Evolutionary conservation across 2,113 vertebrate species (phyloP).

Genomic region (Oophaga pumilio): DNA sequence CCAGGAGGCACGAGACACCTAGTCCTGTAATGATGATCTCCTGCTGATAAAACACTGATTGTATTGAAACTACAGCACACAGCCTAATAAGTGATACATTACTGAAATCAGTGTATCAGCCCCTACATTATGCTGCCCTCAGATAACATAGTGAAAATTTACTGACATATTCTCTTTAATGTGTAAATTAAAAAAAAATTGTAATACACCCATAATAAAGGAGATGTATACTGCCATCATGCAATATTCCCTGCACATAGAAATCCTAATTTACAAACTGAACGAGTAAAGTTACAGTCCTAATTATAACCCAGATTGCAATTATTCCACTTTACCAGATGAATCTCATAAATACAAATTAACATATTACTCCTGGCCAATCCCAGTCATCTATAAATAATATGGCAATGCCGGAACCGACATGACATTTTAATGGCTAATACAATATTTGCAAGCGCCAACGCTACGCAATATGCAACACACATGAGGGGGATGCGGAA

Average conservation of each 20-base stretch:
- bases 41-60: no score
- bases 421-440: background rate
- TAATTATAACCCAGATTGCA: background rate
- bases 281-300: background rate
- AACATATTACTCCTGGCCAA: conserved; percentile 13
- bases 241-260: background rate
- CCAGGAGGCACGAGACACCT: no score
- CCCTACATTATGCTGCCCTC: no score
- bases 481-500: background rate
- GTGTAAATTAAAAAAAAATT: background rate
- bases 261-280: conserved; percentile 17
- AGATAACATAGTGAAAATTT: no score
- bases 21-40: no score
- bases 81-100: no score
- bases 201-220: background rate
- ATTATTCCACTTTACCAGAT: conserved; percentile 12
- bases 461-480: background rate
- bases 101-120: no score
- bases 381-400: background rate
- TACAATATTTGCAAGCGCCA: background rate
- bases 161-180: background rate
- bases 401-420: background rate
- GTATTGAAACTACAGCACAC: no score
- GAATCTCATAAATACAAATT: conserved; percentile 4
- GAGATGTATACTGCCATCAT: background rate